These are phyloP conservation scores for Rhombomys opimus DNA, from an alignment of 2,113 vertebrate genomes.

Conservation along the genomic window DNA sequence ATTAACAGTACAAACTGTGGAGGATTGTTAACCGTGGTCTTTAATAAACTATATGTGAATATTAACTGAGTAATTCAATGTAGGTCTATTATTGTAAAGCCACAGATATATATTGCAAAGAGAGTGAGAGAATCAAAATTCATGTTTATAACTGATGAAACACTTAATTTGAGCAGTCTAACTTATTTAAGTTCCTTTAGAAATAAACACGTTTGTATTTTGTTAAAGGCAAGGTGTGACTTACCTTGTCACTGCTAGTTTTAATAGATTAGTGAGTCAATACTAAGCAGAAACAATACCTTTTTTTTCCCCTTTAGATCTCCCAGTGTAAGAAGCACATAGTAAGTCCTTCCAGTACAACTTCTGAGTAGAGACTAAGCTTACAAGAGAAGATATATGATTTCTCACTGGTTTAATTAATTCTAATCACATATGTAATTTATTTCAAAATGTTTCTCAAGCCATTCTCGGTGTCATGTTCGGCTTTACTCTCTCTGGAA, in stretches of 20 bases:
- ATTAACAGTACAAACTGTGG: neutral
- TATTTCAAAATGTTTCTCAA: conserved; percentile 51
- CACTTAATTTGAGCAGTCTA: neutral
- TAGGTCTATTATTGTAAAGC: neutral
- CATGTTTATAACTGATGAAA: neutral
- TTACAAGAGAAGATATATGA: neutral
- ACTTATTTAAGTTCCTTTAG: neutral
- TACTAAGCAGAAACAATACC: neutral
- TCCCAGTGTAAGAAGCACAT: neutral
- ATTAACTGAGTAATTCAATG: neutral
- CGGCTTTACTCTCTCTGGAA: neutral
- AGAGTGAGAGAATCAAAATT: neutral
- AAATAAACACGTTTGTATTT: neutral
- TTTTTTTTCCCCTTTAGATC: neutral
- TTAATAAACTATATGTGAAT: neutral
- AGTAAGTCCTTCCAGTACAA: neutral
- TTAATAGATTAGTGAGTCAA: neutral
- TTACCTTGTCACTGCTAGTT: neutral
- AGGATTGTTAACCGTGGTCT: neutral
- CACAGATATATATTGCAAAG: neutral
- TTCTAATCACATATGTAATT: neutral
- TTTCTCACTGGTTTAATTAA: neutral
- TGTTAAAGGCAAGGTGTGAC: neutral
- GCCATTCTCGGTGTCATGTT: neutral
- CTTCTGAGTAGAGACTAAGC: neutral